Conservation (phyloP, 2,888 invertebrate species). For the Ophraella communa region DNA sequence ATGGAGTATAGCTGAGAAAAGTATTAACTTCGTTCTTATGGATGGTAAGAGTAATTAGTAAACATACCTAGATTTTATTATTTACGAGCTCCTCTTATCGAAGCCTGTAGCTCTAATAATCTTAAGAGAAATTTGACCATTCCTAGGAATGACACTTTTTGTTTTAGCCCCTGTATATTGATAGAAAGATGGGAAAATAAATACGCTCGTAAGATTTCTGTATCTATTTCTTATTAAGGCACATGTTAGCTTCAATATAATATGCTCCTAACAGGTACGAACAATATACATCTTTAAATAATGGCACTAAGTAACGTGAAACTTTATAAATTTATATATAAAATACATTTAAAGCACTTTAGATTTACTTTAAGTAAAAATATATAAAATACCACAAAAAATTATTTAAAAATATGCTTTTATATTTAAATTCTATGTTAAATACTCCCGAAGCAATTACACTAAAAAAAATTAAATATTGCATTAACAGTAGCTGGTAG, state of each 20-base stretch:
- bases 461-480: too few species aligned
- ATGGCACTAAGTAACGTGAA: slow-evolving; percentile 35
- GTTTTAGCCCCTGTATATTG: background rate
- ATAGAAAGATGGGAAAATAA: background rate
- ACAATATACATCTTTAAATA: slow-evolving; percentile 32
- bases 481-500: too few species aligned
- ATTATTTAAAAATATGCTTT: slow-evolving; percentile 4
- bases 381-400: slow-evolving; percentile 31
- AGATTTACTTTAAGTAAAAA: slow-evolving; percentile 13
- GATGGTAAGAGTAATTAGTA: too few species aligned
- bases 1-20: too few species aligned
- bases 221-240: slow-evolving; percentile 41
- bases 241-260: slow-evolving; percentile 42
- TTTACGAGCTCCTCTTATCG: too few species aligned
- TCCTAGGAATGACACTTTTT: too few species aligned
- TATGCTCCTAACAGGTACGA: slow-evolving; percentile 29
- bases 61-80: too few species aligned
- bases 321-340: slow-evolving; percentile 23
- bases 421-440: background rate
- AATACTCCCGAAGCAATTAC: background rate
- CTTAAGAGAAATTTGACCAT: too few species aligned
- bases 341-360: slow-evolving; percentile 32
- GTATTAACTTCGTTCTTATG: too few species aligned
- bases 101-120: too few species aligned
- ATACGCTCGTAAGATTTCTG: background rate